Evolutionary conservation across 1,140 invertebrate species (phyloP).

Genomic region (Olivierus martensii): DNA sequence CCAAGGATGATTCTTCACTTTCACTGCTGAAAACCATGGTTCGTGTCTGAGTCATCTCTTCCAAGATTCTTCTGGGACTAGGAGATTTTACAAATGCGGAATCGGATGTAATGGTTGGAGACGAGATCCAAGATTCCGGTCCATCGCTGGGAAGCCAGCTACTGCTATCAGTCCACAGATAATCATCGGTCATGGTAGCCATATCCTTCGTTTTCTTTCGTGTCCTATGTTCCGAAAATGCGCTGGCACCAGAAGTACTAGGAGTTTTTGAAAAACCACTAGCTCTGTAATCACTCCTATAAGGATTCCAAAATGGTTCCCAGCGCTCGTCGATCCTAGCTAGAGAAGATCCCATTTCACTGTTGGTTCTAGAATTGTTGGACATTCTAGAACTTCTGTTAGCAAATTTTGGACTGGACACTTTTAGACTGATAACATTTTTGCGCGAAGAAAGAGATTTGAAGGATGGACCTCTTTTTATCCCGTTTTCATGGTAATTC

Average conservation of each 20-base stretch:
- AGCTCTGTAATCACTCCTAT: neutral
- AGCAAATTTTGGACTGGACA: neutral
- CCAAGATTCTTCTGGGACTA: neutral
- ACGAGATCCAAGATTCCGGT: neutral
- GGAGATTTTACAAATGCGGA: neutral
- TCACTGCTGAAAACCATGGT: slow-evolving; percentile 17
- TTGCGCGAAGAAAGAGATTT: neutral
- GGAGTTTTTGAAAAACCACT: too few species aligned
- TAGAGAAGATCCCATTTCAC: neutral
- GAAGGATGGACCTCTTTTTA: neutral
- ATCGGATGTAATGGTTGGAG: neutral
- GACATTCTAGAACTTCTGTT: neutral
- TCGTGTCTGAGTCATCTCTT: neutral
- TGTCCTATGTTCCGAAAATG: neutral
- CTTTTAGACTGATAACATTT: neutral
- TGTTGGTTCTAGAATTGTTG: neutral
- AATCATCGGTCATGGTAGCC: neutral
- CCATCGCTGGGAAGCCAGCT: neutral
- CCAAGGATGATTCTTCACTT: neutral
- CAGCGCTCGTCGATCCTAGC: neutral
- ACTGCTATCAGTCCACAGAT: neutral
- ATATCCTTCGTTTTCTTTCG: neutral
- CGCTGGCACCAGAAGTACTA: neutral
- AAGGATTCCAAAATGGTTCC: neutral
- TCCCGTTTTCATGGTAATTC: too few species aligned